Evolutionary conservation across 2,888 invertebrate species (phyloP), one percentile per base, ranked within the genome.

Genomic region (Bombylius major): DNA sequence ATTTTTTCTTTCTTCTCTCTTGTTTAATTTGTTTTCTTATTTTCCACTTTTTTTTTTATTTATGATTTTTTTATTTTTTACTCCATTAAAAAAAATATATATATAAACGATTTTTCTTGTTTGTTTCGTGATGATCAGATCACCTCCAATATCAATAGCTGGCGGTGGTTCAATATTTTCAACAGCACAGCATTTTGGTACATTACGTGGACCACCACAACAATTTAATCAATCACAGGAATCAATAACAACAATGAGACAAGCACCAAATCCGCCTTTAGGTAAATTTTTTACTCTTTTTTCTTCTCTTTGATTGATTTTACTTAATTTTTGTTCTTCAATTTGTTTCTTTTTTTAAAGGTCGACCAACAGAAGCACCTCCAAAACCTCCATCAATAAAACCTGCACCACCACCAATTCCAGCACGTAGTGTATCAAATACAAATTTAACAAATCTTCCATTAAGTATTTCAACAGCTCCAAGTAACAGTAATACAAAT

Each of bases 341-440:
- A 52, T 49, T 47, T 36, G 2, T 42, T 23, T 23, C 23, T 39
- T 50, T 53, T 14, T 13, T 45, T 36, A 11, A 33, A 73, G 73
- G 70, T 56, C 74, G 74, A 13, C 74, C 74, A 34, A 69, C 69
- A 39, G 68, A 69, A 48, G 69, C 70, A 55, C 70, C 70, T 47
- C 68, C 70, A 47, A 67, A 69, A 57, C 70, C 70, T 47, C 70
- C 70, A 45, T 67, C 67, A 60, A 68, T 69, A 7, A 74, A 73
- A 61, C 74, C 74, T 23, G 75, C 75, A 53, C 75, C 75, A 58
- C 74, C 75, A 14, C 75, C 75, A 8, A 71, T 73, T 57, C 74
- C 74, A 42, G 69, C 72, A 44, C 68, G 73, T 61, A 73, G 75
- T 62, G 66, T 70, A 56, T 73, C 72, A 48, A 73, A 72, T 64